Evolutionary conservation across 2,113 vertebrate genomes (phyloP).

Genomic region (Damaliscus lunatus): DNA sequence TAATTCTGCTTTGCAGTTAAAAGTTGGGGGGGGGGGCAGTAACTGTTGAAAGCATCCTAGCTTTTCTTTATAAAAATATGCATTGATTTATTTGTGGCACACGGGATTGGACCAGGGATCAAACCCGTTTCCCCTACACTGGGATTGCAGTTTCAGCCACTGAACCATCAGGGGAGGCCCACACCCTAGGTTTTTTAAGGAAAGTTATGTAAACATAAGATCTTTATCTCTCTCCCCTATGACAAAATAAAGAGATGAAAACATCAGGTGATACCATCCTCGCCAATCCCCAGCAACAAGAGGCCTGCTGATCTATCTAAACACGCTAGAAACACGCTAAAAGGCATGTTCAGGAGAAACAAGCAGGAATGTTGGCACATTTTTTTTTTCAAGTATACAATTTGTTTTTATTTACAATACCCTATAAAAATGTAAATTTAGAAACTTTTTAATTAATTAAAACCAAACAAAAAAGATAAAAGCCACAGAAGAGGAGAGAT

Average conservation of each 20-base stretch:
- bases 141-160: background rate
- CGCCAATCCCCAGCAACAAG: background rate
- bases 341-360: background rate
- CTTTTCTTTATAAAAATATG: background rate
- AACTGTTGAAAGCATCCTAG: background rate
- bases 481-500: conserved; percentile 69
- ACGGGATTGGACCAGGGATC: background rate
- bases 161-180: background rate
- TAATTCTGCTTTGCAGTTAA: background rate
- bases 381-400: conserved; percentile 78
- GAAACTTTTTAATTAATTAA: conserved; percentile 82
- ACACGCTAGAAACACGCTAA: background rate
- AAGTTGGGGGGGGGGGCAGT: accelerated
- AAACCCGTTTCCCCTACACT: background rate
- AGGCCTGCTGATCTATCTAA: background rate
- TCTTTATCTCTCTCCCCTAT: background rate
- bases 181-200: background rate
- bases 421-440: conserved; percentile 87
- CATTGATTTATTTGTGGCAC: background rate
- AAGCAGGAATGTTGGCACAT: background rate
- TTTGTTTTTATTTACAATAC: conserved; percentile 85
- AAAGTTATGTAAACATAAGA: background rate
- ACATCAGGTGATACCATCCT: background rate
- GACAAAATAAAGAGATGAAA: background rate
- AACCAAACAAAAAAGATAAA: conserved; percentile 70